Evolutionary conservation across 2,888 invertebrate genomes (phyloP).

Genomic region (Tachina fera): DNA sequence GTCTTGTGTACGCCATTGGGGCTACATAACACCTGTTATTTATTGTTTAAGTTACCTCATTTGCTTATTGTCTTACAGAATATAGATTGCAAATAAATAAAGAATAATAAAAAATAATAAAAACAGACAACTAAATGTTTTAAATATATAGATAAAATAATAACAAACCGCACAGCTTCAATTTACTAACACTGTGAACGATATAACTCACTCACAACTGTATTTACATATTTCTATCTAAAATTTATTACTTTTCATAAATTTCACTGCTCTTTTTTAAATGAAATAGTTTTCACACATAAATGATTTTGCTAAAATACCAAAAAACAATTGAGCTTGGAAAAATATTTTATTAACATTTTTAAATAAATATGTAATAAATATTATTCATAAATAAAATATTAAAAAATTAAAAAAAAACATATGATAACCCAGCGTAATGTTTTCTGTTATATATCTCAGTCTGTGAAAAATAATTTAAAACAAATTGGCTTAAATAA

Average conservation of each 20-base stretch:
- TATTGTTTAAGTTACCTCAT: too few species aligned
- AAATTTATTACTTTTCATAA: neutral
- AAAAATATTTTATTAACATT: slow-evolving; percentile 12
- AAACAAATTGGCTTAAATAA: too few species aligned
- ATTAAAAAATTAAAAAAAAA: neutral
- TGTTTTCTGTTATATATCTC: too few species aligned
- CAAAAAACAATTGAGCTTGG: slow-evolving; percentile 3
- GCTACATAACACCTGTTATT: too few species aligned
- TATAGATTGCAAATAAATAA: too few species aligned
- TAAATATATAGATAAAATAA: too few species aligned
- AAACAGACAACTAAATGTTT: too few species aligned
- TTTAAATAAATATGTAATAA: slow-evolving; percentile 12
- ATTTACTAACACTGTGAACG: neutral
- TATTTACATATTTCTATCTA: neutral
- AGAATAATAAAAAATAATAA: too few species aligned
- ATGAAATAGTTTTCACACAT: neutral
- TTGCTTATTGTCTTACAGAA: too few species aligned
- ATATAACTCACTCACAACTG: neutral
- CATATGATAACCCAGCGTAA: slow-evolving; percentile 5
- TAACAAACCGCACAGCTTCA: neutral
- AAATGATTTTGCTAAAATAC: slow-evolving; percentile 1
- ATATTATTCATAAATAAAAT: slow-evolving; percentile 18
- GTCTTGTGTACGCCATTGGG: too few species aligned
- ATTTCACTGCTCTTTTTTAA: neutral
- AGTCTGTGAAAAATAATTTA: neutral